Evolutionary conservation across 2,113 vertebrate species (phyloP), one percentile per base, ranked within the genome.

Genomic region (Spheniscus mendiculus): DNA sequence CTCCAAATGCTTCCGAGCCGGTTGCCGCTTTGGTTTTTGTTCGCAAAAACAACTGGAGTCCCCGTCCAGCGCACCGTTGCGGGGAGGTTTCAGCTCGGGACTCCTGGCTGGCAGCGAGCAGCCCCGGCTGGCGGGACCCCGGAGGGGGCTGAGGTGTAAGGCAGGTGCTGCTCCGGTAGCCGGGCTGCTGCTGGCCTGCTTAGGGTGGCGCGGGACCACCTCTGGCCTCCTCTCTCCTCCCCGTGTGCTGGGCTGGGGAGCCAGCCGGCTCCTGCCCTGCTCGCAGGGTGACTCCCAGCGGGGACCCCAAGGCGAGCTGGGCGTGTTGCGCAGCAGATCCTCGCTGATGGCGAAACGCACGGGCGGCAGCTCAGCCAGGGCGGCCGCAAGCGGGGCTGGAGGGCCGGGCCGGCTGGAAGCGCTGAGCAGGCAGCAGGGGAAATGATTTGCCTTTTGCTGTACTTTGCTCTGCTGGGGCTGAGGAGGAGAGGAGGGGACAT

Each of bases 21-120:
- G 59, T 83, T 65, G 52, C 85, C 90, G 67, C 76, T 89, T 65
- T 88, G 76, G 5, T 70, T 91, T 90, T 90, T 67, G 62, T 23
- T 76, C 55, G 52, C 61, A 65, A 74, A 59, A 85, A 45, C 52
- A 30, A 62, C 32, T 5, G 15, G 23, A 93, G 38, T 74, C 27
- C 23, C 29, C 32, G 14, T 36, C 10, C 45, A 49, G 47, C 59
- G 12, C 49, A 69, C 30, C 1, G 5, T 36, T 27, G 25, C 6
- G 9, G 69, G 45, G 27, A 14, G 44, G 27, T 56, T 59, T 89
- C 53, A 38, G 27, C 47, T 12, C 4, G 0, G 42, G 27, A 27
- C 23, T 88, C 20, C 29, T n/a, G 55, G 36, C 19, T 70, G 80
- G 25, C 42, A 38, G 34, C 3, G 3, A 56, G 59, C 56, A 32